These are phyloP conservation scores for Gracilinanus agilis DNA, from an alignment of 2,113 vertebrate genomes.

Conservation along the genomic window DNA sequence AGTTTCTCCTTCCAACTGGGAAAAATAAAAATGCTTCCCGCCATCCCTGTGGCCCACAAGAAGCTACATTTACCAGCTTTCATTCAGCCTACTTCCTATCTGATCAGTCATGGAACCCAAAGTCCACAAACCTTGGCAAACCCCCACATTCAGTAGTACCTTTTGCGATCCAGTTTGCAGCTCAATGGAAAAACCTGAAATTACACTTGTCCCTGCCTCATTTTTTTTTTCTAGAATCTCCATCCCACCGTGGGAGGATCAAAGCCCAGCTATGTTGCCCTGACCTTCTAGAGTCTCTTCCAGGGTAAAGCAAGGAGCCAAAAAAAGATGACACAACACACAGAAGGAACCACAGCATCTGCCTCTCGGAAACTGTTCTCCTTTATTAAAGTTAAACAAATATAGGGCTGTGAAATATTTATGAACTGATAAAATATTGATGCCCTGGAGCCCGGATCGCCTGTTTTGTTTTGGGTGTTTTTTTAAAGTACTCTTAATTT, in stretches of 20 bases:
- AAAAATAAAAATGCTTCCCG: not conserved
- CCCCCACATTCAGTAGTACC: not conserved
- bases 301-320: not conserved
- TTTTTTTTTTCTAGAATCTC: not conserved
- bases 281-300: not conserved
- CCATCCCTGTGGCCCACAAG: not conserved
- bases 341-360: not conserved
- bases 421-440: not conserved
- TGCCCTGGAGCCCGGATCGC: not conserved
- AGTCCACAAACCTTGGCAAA: not conserved
- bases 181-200: not conserved
- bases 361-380: not conserved
- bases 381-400: not conserved
- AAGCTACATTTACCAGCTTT: not conserved
- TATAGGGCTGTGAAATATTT: not conserved
- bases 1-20: not conserved
- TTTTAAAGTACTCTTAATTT: slow-evolving; percentile 5
- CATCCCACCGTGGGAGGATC: not conserved
- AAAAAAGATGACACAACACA: not conserved
- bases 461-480: not conserved
- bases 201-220: not conserved
- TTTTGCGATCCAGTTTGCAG: not conserved
- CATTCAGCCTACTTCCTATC: not conserved
- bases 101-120: not conserved
- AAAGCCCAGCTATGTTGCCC: not conserved